Base-by-base conservation (phyloP, 2,113 vertebrate species). In the Amblyornis subalaris region DNA sequence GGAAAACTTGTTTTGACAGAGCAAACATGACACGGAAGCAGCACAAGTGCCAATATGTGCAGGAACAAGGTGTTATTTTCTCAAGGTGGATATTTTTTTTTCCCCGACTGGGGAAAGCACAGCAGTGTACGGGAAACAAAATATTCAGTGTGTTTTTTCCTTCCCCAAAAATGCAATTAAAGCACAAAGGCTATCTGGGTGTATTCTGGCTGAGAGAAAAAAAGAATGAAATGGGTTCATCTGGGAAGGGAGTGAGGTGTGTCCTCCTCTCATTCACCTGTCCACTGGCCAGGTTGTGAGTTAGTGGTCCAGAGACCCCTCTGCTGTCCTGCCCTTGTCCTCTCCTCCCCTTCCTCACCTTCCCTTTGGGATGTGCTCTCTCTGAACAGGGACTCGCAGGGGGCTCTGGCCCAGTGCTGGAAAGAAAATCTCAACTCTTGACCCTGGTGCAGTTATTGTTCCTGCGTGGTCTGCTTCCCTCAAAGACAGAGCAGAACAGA, bases 1-100 rank as follows among this genome's bases (percentile, higher is more conserved):
- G 90, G 93, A 85, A 92, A 95, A 93, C 95, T 97, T 96, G 96
- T 97, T 97, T 94, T 94, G 96, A 96, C 91, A 88, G 67, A 85
- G 71, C 83, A 88, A 82, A 93, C 71, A 78, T 89, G 87, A 89
- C 35, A 53, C 53, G 81, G 95, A 92, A 92, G 87, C 91, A 83
- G 70, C 42, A 48, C 61, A 51, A 90, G 85, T 75, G 93, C 88
- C 94, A 86, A 29, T 45, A 69, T 45, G 55, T 91, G 90, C 72
- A 85, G 79, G 69, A 92, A 53, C 74, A 57, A 96, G 93, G 93
- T 90, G 80, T 79, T 90, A 84, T 75, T 81, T 93, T 93, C 58
- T 40, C 85, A 87, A 92, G 74, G 62, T 94, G 71, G 81, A 64
- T 75, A 9, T 35, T 67, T 82, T 61, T 9, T 47, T 50, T 25